Base-by-base conservation (phyloP, 2,888 invertebrate genomes). In the Spodoptera picta region DNA sequence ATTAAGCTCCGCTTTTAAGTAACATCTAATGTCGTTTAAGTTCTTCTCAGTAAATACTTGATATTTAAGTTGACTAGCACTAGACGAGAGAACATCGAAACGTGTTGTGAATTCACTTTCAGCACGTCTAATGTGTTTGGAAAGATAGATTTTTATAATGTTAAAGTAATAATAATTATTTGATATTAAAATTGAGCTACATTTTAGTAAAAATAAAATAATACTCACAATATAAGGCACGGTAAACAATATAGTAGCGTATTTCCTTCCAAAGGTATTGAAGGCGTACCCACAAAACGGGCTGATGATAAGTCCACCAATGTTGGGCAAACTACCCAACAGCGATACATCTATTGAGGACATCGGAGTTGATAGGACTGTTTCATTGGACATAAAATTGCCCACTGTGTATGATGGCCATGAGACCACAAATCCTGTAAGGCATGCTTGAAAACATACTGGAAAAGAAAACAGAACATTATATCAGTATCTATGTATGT, bases 341-440 rank as follows among this genome's bases (percentile, higher is more conserved):
- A 93, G 67, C 0, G 93, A 92, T 1, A 90, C 70, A n/a, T 94
- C 83, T 10, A 87, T 59, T 0, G 88, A 74, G 0, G 88, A 78
- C 92, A 94, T 92, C 0, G 90, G 89, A 2, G 75, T 63, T 0
- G 86, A 82, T 11, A 94, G 79, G 0, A 91, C 84, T 0, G 94
- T 93, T 7, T 79, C 80, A 60, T 94, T 93, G 2, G 93, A 91
- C 4, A 63, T 73, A 67, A 93, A 93, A 52, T 86, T 83, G 2
- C 83, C 86, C n/a, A 89, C 77, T 0, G 92, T 93, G 65, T 87
- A 91, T 0, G 94, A 94, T 0, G 94, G 93, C 94, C 94, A 94
- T 0, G 93, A 90, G 63, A 84, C 83, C 3, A 92, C 74, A 51
- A 91, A 88, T 0, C 94, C 94, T 0, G 92, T 91, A 11, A 92